Evolutionary conservation across 2,113 vertebrate genomes (phyloP).

Genomic region (Charina bottae): DNA sequence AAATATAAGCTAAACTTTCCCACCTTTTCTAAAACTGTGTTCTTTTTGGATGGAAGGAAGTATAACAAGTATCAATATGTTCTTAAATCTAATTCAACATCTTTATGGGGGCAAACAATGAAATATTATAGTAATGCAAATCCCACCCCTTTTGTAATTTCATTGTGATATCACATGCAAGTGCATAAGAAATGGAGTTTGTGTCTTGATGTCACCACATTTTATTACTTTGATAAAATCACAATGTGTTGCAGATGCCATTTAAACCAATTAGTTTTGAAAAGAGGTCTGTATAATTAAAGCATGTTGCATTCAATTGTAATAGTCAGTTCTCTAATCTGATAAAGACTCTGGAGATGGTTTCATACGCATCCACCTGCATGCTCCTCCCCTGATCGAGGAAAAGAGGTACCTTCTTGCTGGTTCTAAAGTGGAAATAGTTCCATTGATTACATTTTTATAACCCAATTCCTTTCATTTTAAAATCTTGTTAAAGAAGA

Average conservation of each 20-base stretch:
- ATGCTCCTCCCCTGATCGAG: too few species aligned
- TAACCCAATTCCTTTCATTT: background rate
- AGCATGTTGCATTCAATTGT: too few species aligned
- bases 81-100: background rate
- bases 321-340: too few species aligned
- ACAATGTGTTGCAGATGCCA: too few species aligned
- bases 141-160: background rate
- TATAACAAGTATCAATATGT: background rate
- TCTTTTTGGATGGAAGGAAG: background rate
- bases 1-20: background rate
- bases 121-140: background rate
- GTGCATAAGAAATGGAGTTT: background rate
- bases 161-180: background rate
- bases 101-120: background rate
- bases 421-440: too few species aligned
- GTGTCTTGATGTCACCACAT: too few species aligned
- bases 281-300: too few species aligned
- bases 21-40: background rate
- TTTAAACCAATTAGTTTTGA: too few species aligned
- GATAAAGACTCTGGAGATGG: too few species aligned
- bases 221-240: too few species aligned
- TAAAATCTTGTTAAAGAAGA: background rate
- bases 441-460: background rate
- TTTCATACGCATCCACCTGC: too few species aligned
- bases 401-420: too few species aligned